phyloP scores from a whole-genome alignment of 2,113 vertebrate species.

The Antidorcas marsupialis region DNA sequence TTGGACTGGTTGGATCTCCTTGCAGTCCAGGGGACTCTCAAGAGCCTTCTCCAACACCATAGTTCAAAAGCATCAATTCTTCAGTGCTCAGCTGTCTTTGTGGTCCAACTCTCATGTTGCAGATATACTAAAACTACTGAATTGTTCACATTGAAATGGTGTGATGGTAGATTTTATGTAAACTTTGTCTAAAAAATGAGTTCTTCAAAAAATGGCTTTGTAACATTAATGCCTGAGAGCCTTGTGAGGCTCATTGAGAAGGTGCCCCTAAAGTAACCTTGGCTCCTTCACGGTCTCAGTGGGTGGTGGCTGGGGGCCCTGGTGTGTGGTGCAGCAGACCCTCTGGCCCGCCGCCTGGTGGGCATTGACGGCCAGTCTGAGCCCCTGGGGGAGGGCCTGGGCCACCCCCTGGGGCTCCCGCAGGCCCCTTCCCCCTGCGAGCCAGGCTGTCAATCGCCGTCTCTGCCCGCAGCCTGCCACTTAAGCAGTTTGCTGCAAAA shows the following conservation, averaged over 20 bases:
- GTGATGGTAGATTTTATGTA: too few relatives aligned
- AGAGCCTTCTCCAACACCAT: neutral
- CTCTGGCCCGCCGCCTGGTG: neutral
- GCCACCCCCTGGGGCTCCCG: neutral
- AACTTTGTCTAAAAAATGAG: neutral
- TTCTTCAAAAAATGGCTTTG: neutral
- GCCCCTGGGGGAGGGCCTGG: neutral
- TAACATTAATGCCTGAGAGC: neutral
- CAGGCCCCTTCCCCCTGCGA: too few relatives aligned
- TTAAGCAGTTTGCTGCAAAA: fast-evolving
- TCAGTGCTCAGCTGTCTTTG: neutral
- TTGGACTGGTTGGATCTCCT: neutral
- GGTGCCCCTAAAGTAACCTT: neutral
- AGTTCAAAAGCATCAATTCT: neutral
- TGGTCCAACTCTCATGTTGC: neutral
- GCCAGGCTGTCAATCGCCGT: fast-evolving
- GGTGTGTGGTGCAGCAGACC: neutral
- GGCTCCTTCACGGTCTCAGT: neutral
- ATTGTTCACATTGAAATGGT: neutral
- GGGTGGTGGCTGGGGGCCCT: neutral
- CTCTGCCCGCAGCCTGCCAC: neutral
- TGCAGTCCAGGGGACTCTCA: neutral
- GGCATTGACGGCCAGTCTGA: neutral
- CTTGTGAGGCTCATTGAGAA: neutral
- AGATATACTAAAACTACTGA: fast-evolving